Conservation (phyloP, 1,140 invertebrate genomes). For the Potamilus streckersoni region DNA sequence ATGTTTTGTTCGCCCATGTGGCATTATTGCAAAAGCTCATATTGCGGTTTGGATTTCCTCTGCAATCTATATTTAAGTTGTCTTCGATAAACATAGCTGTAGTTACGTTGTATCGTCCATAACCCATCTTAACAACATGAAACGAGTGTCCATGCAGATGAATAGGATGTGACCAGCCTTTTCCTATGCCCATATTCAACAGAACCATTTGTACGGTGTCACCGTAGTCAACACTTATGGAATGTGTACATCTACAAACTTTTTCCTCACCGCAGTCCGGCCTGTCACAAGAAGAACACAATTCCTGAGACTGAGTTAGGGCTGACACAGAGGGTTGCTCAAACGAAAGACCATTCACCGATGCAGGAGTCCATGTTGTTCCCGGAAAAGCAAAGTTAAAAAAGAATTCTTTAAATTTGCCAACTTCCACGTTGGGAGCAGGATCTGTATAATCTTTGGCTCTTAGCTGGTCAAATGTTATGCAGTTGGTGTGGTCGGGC, state of each 20-base stretch:
- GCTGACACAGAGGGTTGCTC: slow-evolving; percentile 27
- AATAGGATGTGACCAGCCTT: slow-evolving; percentile 74
- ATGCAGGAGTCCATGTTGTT: background rate
- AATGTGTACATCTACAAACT: slow-evolving; percentile 18
- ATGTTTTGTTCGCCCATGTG: slow-evolving; percentile 33
- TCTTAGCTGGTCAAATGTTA: slow-evolving; percentile 17
- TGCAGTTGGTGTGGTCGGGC: slow-evolving; percentile 20
- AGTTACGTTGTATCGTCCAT: slow-evolving; percentile 28
- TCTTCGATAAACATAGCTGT: slow-evolving; percentile 52
- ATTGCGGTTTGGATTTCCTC: background rate
- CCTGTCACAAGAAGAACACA: slow-evolving; percentile 6
- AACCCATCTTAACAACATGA: slow-evolving; percentile 74
- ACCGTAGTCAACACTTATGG: slow-evolving; percentile 11
- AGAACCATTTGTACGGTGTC: slow-evolving; percentile 32
- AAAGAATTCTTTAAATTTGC: slow-evolving; percentile 35
- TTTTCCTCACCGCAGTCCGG: slow-evolving; percentile 21
- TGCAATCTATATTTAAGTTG: slow-evolving; percentile 34
- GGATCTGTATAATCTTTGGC: slow-evolving; percentile 1
- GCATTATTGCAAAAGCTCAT: slow-evolving; percentile 32
- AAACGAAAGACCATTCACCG: slow-evolving; percentile 31
- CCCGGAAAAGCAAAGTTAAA: slow-evolving; percentile 36
- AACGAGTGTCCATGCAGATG: slow-evolving; percentile 82
- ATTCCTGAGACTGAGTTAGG: slow-evolving; percentile 31
- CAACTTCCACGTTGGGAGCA: background rate
- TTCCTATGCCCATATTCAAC: slow-evolving; percentile 70